phyloP scores from a whole-genome alignment of 2,797 vertebrate genomes.

The Phylloscopus collybita region DNA sequence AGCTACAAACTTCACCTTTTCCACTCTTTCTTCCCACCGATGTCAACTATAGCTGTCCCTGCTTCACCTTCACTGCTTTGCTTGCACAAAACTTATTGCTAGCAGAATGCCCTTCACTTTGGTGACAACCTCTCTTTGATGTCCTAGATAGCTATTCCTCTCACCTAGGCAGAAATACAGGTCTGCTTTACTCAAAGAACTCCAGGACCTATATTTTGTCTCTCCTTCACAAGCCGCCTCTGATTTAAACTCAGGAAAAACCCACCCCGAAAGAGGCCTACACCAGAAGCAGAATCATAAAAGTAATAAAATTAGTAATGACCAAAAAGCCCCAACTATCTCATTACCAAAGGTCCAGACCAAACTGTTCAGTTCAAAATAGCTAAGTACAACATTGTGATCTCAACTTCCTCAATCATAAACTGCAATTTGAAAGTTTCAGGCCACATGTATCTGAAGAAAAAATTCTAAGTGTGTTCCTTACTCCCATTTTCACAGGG shows the following conservation, averaged over 20 bases:
- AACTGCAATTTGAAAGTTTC: not conserved
- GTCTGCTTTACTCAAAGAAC: not conserved
- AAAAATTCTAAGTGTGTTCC: not conserved
- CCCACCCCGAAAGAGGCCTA: not conserved
- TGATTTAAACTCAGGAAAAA: not conserved
- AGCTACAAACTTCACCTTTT: not conserved
- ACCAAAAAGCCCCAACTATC: accelerated
- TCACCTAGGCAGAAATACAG: not conserved
- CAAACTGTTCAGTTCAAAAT: not conserved
- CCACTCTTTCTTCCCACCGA: not conserved
- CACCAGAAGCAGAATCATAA: not conserved
- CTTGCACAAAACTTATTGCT: not conserved
- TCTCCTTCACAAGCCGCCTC: not conserved
- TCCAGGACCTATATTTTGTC: not conserved
- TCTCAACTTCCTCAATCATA: not conserved
- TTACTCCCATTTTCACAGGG: not conserved
- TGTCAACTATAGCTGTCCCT: not conserved
- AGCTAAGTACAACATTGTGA: not conserved
- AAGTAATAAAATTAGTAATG: accelerated
- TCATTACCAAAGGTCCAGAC: not conserved
- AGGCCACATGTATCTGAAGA: not conserved
- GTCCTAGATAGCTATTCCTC: not conserved
- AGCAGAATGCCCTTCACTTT: not conserved
- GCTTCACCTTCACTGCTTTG: not conserved
- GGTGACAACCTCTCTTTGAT: not conserved